A percentile compares a stretch with the other conserved stretches of the same genome.
These are phyloP conservation scores for Pyrrhosoma nymphula DNA, from an alignment of 2,888 invertebrate genomes.

Conservation along the genomic window DNA sequence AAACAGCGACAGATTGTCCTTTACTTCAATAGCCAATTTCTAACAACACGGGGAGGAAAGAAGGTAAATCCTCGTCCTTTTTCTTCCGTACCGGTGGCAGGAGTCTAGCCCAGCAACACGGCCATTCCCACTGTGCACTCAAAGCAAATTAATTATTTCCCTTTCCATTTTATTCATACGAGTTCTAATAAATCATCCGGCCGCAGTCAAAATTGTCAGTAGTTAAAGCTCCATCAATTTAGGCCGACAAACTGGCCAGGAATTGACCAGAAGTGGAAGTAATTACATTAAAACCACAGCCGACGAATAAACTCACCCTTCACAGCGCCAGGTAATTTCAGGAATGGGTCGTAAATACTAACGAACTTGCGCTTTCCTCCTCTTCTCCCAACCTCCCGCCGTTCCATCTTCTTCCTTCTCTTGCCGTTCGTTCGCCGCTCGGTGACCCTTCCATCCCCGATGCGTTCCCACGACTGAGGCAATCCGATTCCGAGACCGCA, in stretches of 20 bases:
- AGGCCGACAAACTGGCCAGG: background rate
- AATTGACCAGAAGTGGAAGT: background rate
- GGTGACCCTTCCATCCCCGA: background rate
- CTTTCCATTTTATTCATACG: background rate
- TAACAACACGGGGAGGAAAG: no score
- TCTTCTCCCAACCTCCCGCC: background rate
- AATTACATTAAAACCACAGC: slow-evolving; percentile 48
- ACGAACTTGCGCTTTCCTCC: background rate
- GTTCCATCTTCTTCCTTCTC: background rate
- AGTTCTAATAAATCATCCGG: background rate
- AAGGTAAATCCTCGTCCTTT: no score
- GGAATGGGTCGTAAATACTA: slow-evolving; percentile 36
- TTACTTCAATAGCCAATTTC: no score
- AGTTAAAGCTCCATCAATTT: background rate
- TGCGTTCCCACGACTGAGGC: background rate
- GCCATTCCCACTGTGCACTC: background rate
- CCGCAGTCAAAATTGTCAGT: slow-evolving; percentile 3
- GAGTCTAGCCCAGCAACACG: background rate
- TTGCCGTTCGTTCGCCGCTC: background rate
- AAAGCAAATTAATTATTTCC: background rate
- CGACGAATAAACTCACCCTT: slow-evolving; percentile 14
- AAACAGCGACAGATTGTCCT: no score
- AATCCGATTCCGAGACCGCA: background rate
- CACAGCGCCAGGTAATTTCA: slow-evolving; percentile 30
- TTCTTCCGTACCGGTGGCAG: background rate